Evolutionary conservation across 2,797 vertebrate species (phyloP), one percentile per base, ranked within the genome.

Genomic region (Distichodus sexfasciatus): DNA sequence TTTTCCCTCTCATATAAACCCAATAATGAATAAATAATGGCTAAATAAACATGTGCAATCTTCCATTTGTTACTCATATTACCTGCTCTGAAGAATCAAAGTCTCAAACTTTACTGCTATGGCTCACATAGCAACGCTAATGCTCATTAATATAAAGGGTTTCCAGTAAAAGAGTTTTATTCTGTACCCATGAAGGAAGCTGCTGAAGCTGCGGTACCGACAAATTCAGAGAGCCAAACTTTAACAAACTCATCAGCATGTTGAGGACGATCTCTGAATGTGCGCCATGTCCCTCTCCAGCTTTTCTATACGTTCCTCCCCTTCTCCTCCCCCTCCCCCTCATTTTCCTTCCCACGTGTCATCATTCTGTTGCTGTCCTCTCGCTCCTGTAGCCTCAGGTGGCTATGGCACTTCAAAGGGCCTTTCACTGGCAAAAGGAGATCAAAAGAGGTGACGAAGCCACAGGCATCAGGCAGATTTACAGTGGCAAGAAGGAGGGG

Each of bases 331-430:
- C 44, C 6, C 38, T 14, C 24, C 35, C 33, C 31, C 15, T 33
- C 55, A 40, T 55, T 65, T 54, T 43, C 61, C 62, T 66, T 51
- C 65, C 40, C 66, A 29, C 69, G n/a, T n/a, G 69, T 38, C 48
- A 10, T 67, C 17, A 36, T 21, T 58, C 61, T 26, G 15, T 53
- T 53, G n/a, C 50, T 58, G 43, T 53, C 28, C 71, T 77, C 60
- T 54, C 33, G 36, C 29, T 46, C 24, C 50, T 62, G 54, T 69
- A 75, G 79, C 84, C 77, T 66, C 72, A 72, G 82, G 82, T 85
- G 73, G 73, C 46, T 63, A 53, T 63, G 65, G 69, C 78, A 82
- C 78, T 77, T 85, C 83, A 86, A 85, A 87, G 83, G 69, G 67
- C 76, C 59, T 21, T 81, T 77, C 70, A 46, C 70, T 78, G 77